Base-by-base conservation (phyloP, 1,140 invertebrate species). In the Ceratosolen fusciceps region DNA sequence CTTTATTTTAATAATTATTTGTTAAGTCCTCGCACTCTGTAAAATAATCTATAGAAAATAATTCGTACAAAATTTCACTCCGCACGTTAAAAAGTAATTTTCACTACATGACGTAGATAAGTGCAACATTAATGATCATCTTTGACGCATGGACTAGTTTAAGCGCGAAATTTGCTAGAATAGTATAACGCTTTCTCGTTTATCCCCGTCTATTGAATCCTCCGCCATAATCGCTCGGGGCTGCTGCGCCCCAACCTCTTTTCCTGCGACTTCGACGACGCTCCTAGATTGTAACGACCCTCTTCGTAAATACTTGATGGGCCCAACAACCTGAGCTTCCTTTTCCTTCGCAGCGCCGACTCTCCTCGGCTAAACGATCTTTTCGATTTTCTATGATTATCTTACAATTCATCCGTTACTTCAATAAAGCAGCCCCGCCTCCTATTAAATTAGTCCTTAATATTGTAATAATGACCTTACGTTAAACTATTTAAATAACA, bases 101-200 rank as follows among this genome's bases (percentile, higher is more conserved):
- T 34, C 29, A 16, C 5, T 62, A 34, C 21, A 39, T 24, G n/a
- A 67, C 14, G 37, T n/a, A 49, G 26, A 71, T 71, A 71, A 43
- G 12, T 43, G 34, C 24, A 52, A 71, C 43, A 1, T 52, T 70
- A 49, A 49, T 14, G 68, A 52, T 71, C 68, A 71, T 52, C 43
- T 52, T 26, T 16, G 43, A 5, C 68, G 12, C 47, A 9, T 21
- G 68, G 31, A 72, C 19, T 56, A 72, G 39, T 14, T 72, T 54
- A 56, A 72, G 68, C 70, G 19, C 70, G 31, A 49, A 70, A 70
- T 47, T 43, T 10, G 19, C 24, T 12, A 19, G 26, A 26, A 54
- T 56, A 58, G 31, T 10, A 12, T 21, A 29, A 34, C 4, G 31
- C 19, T 37, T 65, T 68, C n/a, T 26, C 34, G 12, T 47, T 47